A percentile compares a stretch with the other conserved stretches of the same genome.
Conservation (phyloP, 2,888 invertebrate genomes). For the Seira ritae region DNA sequence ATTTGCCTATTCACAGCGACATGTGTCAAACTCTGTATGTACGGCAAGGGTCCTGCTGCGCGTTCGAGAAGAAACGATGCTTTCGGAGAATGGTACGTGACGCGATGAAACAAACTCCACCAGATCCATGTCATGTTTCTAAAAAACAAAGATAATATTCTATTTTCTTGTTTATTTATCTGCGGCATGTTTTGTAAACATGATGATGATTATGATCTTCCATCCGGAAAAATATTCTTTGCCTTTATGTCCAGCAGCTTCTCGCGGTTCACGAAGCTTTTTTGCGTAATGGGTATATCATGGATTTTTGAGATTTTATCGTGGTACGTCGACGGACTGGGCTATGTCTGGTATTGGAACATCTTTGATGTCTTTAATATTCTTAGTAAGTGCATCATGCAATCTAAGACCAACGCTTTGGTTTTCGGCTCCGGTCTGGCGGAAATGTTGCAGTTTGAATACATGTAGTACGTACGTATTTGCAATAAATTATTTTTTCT, state of each 20-base stretch:
- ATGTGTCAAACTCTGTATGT: slow-evolving; percentile 61
- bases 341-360: slow-evolving; percentile 63
- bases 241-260: slow-evolving; percentile 49
- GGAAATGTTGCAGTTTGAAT: too few relatives aligned
- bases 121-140: too few relatives aligned
- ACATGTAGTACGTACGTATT: too few relatives aligned
- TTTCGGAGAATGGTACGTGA: slow-evolving; percentile 58
- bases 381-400: slow-evolving; percentile 47
- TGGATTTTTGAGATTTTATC: slow-evolving; percentile 67
- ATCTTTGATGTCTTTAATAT: slow-evolving; percentile 66
- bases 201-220: neutral
- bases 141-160: too few relatives aligned
- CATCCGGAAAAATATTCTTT: slow-evolving; percentile 3
- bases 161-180: too few relatives aligned
- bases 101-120: neutral
- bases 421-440: neutral
- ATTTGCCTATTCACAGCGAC: slow-evolving; percentile 59
- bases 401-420: too few relatives aligned
- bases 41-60: slow-evolving; percentile 38
- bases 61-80: slow-evolving; percentile 56
- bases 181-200: neutral
- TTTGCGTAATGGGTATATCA: slow-evolving; percentile 67
- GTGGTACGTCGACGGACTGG: slow-evolving; percentile 51
- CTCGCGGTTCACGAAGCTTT: slow-evolving; percentile 61
- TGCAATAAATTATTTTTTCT: too few relatives aligned